Base-by-base conservation (phyloP, 1,140 invertebrate species). In the Papilio xuthus region DNA sequence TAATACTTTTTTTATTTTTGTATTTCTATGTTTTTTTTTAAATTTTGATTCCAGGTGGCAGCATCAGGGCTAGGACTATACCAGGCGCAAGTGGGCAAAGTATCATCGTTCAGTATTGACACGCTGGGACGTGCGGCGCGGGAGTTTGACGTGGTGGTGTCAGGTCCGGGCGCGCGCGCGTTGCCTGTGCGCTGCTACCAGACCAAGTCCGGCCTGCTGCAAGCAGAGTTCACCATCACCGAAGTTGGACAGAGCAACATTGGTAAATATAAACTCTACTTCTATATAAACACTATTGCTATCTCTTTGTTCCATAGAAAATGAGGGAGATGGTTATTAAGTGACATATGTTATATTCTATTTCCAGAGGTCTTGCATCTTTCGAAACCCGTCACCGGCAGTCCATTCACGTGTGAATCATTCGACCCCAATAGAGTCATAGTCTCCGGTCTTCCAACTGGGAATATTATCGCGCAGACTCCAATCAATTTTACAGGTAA, bases 391-490 rank as follows among this genome's bases (percentile, higher is more conserved):
- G 96, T 99, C 23, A 95, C 96, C n/a, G 98, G 99, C 23, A 99
- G 98, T 82, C 99, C 99, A 20, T 99, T 98, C 93, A 97, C 96
- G 79, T 99, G 99, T 87, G 98, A 99, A 92, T 97, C 98, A 0
- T 99, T 98, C 89, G 98, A 99, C 94, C 96, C 98, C 13, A 96
- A 96, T 80, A 97, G 97, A 94, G 96, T 97, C 7, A 95, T 95
- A 81, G 89, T 97, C 28, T 95, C 96, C 78, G 96, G 97, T 79
- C 94, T 97, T 26, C 96, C 96, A 32, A 96, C 96, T 67, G 96
- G 96, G n/a, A 97, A 96, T 67, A 95, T 98, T 69, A 96, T 97
- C 32, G 96, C 98, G 23, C 97, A 98, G 81, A 98, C 98, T 89
- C 96, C 96, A 41, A 97, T 98, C 80, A 96, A 96, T 47, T 97